phyloP scores from a whole-genome alignment of 2,888 invertebrate genomes.

The Xestia rhomboidea region DNA sequence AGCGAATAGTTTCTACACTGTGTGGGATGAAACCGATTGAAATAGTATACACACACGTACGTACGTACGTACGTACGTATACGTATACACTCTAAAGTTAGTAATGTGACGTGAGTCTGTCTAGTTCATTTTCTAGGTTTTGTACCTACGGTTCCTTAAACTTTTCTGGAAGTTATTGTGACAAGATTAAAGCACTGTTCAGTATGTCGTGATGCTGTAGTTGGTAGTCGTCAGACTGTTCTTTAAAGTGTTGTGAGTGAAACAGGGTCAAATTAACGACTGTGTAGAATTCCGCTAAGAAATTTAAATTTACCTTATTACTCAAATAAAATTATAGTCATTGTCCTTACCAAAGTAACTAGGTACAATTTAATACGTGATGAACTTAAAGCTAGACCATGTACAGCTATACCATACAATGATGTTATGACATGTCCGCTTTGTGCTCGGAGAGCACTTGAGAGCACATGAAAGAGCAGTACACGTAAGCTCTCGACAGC shows the following conservation, averaged over 20 bases:
- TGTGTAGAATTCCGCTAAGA: not conserved
- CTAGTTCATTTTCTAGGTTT: conserved; percentile 5
- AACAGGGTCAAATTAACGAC: not conserved
- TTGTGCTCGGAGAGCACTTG: too few species aligned
- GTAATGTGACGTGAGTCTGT: not conserved
- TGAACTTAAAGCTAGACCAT: too few species aligned
- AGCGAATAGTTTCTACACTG: not conserved
- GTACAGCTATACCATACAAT: too few species aligned
- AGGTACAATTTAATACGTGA: too few species aligned
- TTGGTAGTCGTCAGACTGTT: not conserved
- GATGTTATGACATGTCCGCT: too few species aligned
- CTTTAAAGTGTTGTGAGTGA: not conserved
- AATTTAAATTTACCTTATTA: too few species aligned
- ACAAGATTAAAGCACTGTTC: not conserved
- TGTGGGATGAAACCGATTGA: conserved; percentile 22
- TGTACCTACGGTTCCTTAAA: not conserved
- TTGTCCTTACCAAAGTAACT: too few species aligned
- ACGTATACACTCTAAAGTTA: not conserved
- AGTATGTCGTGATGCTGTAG: not conserved
- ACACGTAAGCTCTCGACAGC: not conserved
- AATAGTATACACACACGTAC: too few species aligned
- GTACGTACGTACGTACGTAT: too few species aligned
- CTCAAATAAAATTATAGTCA: too few species aligned
- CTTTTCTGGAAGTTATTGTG: not conserved
- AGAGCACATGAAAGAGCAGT: not conserved